A percentile compares a stretch with the other conserved stretches of the same genome.
Evolutionary conservation across 1,140 invertebrate genomes (phyloP).

Genomic region (Protaetia brevitarsis): DNA sequence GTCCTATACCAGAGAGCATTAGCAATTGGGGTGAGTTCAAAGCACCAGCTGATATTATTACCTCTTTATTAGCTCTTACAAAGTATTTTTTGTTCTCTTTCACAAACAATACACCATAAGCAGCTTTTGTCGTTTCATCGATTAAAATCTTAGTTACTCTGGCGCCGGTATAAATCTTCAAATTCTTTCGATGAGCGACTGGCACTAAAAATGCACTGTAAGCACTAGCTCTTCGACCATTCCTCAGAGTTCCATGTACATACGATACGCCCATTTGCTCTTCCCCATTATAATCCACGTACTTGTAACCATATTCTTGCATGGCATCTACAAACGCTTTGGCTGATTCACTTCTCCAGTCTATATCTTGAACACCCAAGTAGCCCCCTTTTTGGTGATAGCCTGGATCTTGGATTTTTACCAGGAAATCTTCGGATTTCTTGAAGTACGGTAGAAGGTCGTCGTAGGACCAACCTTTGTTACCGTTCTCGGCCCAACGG

Average conservation of each 20-base stretch:
- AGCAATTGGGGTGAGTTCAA: constrained; percentile 84
- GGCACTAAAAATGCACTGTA: constrained; percentile 84
- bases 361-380: constrained; percentile 58
- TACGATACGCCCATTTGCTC: constrained; percentile 85
- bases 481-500: constrained; percentile 67
- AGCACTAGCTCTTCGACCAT: constrained; percentile 82
- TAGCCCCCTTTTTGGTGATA: constrained; percentile 57
- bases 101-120: constrained; percentile 74
- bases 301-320: constrained; percentile 66
- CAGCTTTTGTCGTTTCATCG: constrained; percentile 59
- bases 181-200: constrained; percentile 70
- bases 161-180: constrained; percentile 78
- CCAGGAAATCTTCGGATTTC: constrained; percentile 68
- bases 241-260: constrained; percentile 70
- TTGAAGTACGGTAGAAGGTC: constrained; percentile 77
- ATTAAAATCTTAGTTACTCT: constrained; percentile 74
- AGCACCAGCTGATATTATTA: constrained; percentile 82
- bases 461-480: constrained; percentile 76
- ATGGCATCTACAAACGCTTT: constrained; percentile 67
- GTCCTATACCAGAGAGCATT: constrained; percentile 76
- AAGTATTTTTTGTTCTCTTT: constrained; percentile 65
- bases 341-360: constrained; percentile 59
- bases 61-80: constrained; percentile 76
- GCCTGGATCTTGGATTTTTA: constrained; percentile 53
- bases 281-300: constrained; percentile 79